Evolutionary conservation across 37 sponge, comb jelly and placozoan genomes (phyloP).

Genomic region (Chondrosia reniformis): DNA sequence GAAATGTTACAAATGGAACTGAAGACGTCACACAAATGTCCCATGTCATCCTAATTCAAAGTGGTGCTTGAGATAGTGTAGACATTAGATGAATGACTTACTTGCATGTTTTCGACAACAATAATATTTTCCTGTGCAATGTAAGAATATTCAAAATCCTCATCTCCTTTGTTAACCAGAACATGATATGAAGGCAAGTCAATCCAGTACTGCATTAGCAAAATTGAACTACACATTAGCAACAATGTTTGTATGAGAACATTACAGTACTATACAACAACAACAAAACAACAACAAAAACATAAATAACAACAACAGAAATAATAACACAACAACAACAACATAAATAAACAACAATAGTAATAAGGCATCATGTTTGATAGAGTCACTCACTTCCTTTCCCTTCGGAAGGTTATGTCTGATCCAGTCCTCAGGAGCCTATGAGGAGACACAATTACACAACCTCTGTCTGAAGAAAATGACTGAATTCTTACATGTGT

Average conservation of each 20-base stretch:
- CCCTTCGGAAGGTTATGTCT: constrained; percentile 32
- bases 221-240: not conserved
- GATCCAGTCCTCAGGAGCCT: constrained; percentile 77
- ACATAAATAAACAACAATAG: no score
- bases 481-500: not conserved
- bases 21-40: no score
- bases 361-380: not conserved
- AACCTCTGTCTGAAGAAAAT: not conserved
- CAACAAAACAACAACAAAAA: no score
- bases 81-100: no score
- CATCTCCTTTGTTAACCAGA: constrained; percentile 21
- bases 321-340: no score
- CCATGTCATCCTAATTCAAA: no score
- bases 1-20: no score
- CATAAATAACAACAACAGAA: no score
- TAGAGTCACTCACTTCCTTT: not conserved
- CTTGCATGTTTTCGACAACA: constrained; percentile 1
- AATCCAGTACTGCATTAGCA: constrained; percentile 22
- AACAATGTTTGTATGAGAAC: not conserved
- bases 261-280: not conserved
- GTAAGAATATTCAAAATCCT: not conserved
- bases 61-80: no score
- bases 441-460: not conserved
- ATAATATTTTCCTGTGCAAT: constrained; percentile 8
- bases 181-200: constrained; percentile 34